These are phyloP conservation scores for Carlito syrichta DNA, from an alignment of 2,113 vertebrate genomes.

Conservation along the genomic window DNA sequence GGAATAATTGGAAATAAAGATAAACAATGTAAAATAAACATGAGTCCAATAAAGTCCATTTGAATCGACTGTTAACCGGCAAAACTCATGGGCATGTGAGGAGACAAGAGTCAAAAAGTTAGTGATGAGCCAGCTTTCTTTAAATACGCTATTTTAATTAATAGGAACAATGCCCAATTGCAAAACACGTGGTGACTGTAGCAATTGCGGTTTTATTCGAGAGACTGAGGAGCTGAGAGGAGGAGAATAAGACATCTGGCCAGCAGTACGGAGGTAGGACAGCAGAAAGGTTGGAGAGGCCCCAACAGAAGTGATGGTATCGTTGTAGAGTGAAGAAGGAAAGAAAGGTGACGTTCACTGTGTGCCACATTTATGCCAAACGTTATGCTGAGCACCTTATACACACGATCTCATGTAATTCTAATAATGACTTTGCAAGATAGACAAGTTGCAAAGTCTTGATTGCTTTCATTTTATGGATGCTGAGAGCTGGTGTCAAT, in stretches of 20 bases:
- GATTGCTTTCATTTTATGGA: conserved; percentile 21
- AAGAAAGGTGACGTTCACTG: background rate
- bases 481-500: background rate
- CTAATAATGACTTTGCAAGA: background rate
- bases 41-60: conserved; percentile 35
- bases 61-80: background rate
- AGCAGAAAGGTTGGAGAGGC: background rate
- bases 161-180: background rate
- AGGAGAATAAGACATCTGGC: background rate
- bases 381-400: background rate
- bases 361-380: background rate
- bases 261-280: background rate
- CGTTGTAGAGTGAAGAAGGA: background rate
- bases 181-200: background rate
- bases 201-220: background rate
- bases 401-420: background rate
- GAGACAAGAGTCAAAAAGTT: background rate
- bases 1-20: conserved; percentile 62
- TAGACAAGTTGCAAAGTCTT: background rate
- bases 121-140: background rate
- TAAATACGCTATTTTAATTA: background rate
- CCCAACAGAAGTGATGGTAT: background rate
- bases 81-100: background rate
- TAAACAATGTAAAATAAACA: conserved; percentile 64
- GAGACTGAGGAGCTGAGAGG: background rate